These are phyloP conservation scores for Antheraea assamensis DNA, from an alignment of 2,888 invertebrate species.

Conservation along the genomic window DNA sequence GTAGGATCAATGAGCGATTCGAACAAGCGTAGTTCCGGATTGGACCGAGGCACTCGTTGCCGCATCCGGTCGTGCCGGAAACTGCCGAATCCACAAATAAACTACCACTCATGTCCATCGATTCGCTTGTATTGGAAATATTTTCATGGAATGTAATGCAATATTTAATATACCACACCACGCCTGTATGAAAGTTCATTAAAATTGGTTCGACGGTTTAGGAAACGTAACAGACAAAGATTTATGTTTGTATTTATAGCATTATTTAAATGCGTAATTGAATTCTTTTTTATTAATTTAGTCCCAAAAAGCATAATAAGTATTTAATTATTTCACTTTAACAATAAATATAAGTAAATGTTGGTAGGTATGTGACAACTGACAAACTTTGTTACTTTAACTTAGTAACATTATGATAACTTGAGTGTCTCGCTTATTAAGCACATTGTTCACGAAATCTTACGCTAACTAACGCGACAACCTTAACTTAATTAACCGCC, in stretches of 20 bases:
- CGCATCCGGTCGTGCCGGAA: slow-evolving; percentile 22
- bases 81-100: slow-evolving; percentile 18
- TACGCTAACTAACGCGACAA: slow-evolving; percentile 13
- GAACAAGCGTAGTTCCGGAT: slow-evolving; percentile 12
- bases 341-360: background rate
- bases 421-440: slow-evolving; percentile 11
- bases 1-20: background rate
- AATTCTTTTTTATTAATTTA: no score
- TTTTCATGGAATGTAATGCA: background rate
- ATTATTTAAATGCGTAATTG: no score
- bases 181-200: no score
- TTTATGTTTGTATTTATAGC: no score
- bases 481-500: slow-evolving; percentile 15
- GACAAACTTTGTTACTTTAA: slow-evolving; percentile 9
- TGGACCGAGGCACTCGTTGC: slow-evolving; percentile 4
- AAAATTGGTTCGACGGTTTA: no score
- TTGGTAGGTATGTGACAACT: background rate
- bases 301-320: no score
- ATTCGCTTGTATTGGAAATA: background rate
- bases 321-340: no score
- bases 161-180: no score
- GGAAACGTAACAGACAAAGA: no score
- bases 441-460: slow-evolving; percentile 14
- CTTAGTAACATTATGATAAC: slow-evolving; percentile 11
- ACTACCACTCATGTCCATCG: background rate